These are phyloP conservation scores for Struthio camelus DNA, from an alignment of 2,113 vertebrate species.

Conservation along the genomic window DNA sequence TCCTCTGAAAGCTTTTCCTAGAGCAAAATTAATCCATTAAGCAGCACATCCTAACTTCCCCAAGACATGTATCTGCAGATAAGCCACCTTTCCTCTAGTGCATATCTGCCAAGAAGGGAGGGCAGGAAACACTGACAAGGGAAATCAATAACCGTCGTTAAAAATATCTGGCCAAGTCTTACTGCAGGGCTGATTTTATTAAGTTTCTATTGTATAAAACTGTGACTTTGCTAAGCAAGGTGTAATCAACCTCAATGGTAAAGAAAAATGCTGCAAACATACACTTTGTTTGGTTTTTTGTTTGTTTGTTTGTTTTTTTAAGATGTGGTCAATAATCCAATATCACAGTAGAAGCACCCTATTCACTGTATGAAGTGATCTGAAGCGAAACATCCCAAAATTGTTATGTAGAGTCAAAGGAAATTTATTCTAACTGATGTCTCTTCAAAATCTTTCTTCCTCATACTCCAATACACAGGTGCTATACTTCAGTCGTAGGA, in stretches of 20 bases:
- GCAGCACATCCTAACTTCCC: slow-evolving; percentile 8
- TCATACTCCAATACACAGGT: neutral
- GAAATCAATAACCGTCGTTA: slow-evolving; percentile 28
- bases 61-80: neutral
- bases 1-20: slow-evolving; percentile 27
- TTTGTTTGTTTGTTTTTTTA: too few species aligned
- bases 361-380: neutral
- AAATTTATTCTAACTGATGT: neutral
- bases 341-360: neutral
- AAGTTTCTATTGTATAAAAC: neutral
- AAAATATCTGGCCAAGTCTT: slow-evolving; percentile 10
- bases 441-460: neutral
- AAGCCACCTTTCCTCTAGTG: neutral
- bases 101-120: neutral
- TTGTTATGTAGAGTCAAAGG: neutral
- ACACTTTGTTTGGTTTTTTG: too few species aligned
- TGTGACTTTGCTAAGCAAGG: neutral
- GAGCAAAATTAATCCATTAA: slow-evolving; percentile 49
- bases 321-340: too few species aligned
- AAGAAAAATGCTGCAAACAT: neutral
- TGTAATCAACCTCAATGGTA: neutral
- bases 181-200: slow-evolving; percentile 1
- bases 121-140: neutral
- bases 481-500: neutral
- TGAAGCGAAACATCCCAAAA: neutral